These are phyloP conservation scores for Allobates femoralis DNA, from an alignment of 2,797 vertebrate species.

Conservation along the genomic window DNA sequence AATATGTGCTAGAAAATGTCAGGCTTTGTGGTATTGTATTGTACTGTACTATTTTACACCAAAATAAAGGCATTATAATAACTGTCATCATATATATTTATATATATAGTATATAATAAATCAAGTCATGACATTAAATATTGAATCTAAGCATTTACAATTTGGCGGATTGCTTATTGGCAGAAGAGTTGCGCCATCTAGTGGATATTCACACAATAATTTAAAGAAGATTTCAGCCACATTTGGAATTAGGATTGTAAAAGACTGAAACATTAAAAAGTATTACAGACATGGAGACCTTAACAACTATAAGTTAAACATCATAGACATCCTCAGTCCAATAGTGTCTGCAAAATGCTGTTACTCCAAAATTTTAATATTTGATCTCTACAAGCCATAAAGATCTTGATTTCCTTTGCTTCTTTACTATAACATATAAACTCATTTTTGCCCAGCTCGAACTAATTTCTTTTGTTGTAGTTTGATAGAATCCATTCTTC, in stretches of 20 bases:
- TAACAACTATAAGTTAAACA: too few species aligned
- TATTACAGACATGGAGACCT: too few species aligned
- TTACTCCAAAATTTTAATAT: too few species aligned
- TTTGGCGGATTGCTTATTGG: background rate
- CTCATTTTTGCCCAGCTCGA: too few species aligned
- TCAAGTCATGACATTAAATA: background rate
- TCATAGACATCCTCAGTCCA: too few species aligned
- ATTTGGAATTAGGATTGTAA: background rate
- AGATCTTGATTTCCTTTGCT: too few species aligned
- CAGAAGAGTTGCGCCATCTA: constrained; percentile 5
- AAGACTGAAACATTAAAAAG: background rate
- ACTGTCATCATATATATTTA: background rate
- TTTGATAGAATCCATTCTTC: too few species aligned
- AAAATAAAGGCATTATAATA: background rate
- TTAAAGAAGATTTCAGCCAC: background rate
- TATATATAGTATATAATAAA: too few species aligned
- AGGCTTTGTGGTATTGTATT: background rate
- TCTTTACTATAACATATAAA: too few species aligned
- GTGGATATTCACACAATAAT: background rate
- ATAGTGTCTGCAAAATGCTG: too few species aligned
- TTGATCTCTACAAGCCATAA: too few species aligned
- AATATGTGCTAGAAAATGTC: background rate
- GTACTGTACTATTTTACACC: background rate
- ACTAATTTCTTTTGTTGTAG: too few species aligned
- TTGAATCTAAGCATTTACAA: background rate